Conservation (phyloP, 2,888 invertebrate species). For the Pristionchus exspectatus region DNA sequence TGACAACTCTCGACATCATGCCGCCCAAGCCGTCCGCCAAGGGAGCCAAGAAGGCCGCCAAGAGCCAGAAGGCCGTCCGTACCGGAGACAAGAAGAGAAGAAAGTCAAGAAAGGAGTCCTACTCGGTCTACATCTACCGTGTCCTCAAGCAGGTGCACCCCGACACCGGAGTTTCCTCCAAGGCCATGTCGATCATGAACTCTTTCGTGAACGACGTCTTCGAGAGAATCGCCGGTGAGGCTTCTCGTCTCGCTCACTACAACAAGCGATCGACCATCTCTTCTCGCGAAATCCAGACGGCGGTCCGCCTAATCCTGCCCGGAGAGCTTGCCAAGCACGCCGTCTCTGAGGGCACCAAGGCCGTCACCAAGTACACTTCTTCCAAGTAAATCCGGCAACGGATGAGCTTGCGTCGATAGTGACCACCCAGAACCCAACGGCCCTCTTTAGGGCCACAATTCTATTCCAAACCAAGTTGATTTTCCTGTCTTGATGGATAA, state of each 20-base stretch:
- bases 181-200: constrained; percentile 87
- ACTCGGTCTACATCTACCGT: constrained; percentile 83
- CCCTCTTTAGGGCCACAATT: constrained; percentile 72
- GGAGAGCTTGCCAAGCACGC: constrained; percentile 56
- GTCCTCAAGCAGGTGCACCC: constrained; percentile 83
- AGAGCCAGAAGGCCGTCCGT: constrained; percentile 65
- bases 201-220: constrained; percentile 87
- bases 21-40: no score
- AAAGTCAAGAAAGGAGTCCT: constrained; percentile 75
- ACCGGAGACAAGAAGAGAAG: constrained; percentile 77
- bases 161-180: constrained; percentile 85
- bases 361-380: constrained; percentile 55
- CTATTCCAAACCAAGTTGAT: constrained; percentile 47
- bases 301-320: constrained; percentile 68
- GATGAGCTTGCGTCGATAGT: constrained; percentile 35
- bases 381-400: constrained; percentile 51
- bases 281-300: constrained; percentile 85
- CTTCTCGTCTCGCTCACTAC: constrained; percentile 83
- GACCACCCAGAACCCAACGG: constrained; percentile 65
- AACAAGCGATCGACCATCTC: constrained; percentile 85
- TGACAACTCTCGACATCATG: no score
- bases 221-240: constrained; percentile 84
- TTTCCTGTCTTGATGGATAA: neutral
- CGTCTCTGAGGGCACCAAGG: constrained; percentile 55
- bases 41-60: constrained; percentile 78